Conservation (phyloP, 2,797 vertebrate genomes). For the Nothura maculosa region DNA sequence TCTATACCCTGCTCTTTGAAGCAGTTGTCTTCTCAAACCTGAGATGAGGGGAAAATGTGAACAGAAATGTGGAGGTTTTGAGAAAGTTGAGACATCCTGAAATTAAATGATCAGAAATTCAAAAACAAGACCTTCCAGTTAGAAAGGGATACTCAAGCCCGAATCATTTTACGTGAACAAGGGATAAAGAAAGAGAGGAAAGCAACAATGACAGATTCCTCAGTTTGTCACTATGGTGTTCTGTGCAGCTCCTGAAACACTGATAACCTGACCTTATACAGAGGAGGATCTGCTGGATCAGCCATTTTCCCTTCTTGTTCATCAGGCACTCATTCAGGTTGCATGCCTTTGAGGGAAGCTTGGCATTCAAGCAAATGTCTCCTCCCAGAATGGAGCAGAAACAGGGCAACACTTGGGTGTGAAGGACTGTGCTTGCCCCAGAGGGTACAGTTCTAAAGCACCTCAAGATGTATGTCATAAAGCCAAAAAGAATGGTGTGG, state of each 20-base stretch:
- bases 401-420: neutral
- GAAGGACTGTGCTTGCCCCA: neutral
- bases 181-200: neutral
- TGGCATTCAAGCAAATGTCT: neutral
- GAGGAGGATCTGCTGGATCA: neutral
- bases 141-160: neutral
- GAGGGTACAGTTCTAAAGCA: neutral
- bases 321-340: neutral
- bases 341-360: neutral
- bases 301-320: neutral
- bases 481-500: neutral
- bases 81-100: neutral
- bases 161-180: neutral
- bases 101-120: neutral
- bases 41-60: neutral
- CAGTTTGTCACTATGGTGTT: neutral
- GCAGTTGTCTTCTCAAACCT: neutral
- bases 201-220: neutral
- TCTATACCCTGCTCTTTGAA: neutral
- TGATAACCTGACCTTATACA: neutral
- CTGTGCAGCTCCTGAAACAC: neutral
- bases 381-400: neutral
- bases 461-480: neutral
- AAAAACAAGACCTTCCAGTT: neutral
- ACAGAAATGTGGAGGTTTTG: neutral